Evolutionary conservation across 2,888 invertebrate species (phyloP).

Genomic region (Glaucopsyche alexis): DNA sequence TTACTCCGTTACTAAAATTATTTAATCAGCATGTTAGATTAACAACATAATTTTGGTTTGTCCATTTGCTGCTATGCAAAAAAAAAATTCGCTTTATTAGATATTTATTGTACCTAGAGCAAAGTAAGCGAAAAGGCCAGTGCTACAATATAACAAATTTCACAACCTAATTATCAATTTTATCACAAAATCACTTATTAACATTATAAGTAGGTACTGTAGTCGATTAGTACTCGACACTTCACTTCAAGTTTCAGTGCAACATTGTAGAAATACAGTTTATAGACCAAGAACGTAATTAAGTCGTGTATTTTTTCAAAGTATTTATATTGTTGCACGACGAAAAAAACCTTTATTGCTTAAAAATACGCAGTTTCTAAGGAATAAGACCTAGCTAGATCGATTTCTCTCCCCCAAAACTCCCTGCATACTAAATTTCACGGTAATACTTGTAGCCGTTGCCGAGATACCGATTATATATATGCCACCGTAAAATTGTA

Average conservation of each 20-base stretch:
- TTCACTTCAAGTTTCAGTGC: neutral
- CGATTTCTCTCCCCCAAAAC: no score
- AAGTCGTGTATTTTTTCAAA: neutral
- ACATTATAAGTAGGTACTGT: constrained; percentile 9
- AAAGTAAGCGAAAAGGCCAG: constrained; percentile 19
- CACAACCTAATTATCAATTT: neutral
- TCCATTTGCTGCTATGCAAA: no score
- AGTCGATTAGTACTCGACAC: neutral
- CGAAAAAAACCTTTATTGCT: no score
- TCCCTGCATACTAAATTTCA: no score
- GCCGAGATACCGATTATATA: no score
- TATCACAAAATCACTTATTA: constrained; percentile 14
- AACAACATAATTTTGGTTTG: neutral
- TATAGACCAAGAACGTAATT: neutral
- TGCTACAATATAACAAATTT: neutral
- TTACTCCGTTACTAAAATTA: neutral
- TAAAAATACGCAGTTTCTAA: no score
- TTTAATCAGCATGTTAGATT: neutral
- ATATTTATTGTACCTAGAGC: neutral
- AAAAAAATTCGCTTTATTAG: neutral
- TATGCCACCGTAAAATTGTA: no score
- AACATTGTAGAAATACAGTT: neutral
- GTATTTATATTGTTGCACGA: no score
- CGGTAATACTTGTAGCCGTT: no score
- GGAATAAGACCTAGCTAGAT: no score